These are phyloP conservation scores for Musca domestica DNA, from an alignment of 1,140 invertebrate genomes.

Conservation along the genomic window DNA sequence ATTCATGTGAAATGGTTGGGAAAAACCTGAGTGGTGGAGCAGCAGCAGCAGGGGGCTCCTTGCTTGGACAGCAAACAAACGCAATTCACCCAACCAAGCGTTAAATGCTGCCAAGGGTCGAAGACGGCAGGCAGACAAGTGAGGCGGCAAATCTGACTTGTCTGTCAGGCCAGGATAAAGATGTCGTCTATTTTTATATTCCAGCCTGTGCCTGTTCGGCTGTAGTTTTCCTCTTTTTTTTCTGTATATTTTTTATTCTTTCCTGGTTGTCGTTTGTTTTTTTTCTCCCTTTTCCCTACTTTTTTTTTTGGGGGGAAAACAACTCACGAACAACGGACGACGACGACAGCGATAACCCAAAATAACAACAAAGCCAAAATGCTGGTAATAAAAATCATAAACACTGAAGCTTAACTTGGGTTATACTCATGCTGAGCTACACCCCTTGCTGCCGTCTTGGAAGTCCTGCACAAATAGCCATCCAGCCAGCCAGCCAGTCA, in stretches of 20 bases:
- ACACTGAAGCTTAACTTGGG: constrained; percentile 13
- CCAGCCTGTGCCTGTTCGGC: not conserved
- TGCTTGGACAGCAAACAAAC: too few relatives aligned
- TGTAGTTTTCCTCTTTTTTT: too few relatives aligned
- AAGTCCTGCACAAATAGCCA: too few relatives aligned
- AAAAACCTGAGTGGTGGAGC: too few relatives aligned
- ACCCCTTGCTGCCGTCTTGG: not conserved
- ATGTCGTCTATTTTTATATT: not conserved
- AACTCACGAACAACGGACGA: not conserved
- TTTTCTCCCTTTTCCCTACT: not conserved
- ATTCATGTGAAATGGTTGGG: too few relatives aligned
- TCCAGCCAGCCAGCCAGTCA: not conserved
- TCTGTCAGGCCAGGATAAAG: too few relatives aligned
- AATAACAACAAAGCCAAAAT: not conserved
- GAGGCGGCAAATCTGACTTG: too few relatives aligned
- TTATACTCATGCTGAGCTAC: not conserved
- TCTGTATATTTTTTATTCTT: too few relatives aligned
- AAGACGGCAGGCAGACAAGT: too few relatives aligned
- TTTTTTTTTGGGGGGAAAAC: not conserved
- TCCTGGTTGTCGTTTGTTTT: not conserved
- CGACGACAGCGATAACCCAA: not conserved
- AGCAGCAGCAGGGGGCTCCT: too few relatives aligned
- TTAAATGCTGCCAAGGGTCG: too few relatives aligned
- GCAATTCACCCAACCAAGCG: too few relatives aligned
- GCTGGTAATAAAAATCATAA: constrained; percentile 12